Percentiles rank a stretch among this genome's conserved stretches.
phyloP scores from a whole-genome alignment of 2,113 vertebrate genomes.

The Tamias sibiricus region DNA sequence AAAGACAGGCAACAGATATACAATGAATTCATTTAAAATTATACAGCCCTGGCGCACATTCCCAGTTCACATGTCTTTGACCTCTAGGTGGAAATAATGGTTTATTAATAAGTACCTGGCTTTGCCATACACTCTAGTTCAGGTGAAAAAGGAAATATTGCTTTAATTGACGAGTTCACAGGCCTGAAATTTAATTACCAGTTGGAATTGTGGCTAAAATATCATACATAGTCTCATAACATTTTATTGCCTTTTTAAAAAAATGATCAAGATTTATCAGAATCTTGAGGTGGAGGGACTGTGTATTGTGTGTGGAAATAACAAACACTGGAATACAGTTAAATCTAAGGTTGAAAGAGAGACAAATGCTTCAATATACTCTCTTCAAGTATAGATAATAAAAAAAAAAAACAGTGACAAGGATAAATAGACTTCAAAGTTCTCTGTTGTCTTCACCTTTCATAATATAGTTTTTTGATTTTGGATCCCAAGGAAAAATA shows the following conservation, averaged over 20 bases:
- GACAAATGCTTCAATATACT: not conserved
- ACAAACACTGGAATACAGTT: not conserved
- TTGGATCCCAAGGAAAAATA: not conserved
- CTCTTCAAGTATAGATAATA: not conserved
- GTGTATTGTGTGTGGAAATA: not conserved
- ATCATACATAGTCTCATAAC: slow-evolving; percentile 47
- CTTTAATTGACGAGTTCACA: slow-evolving; percentile 64
- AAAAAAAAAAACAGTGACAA: not conserved
- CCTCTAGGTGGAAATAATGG: slow-evolving; percentile 1
- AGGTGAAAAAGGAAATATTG: slow-evolving; percentile 59
- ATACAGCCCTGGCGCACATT: not conserved
- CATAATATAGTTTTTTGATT: not conserved
- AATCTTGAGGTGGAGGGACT: not conserved
- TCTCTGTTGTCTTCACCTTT: not conserved
- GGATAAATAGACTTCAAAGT: not conserved
- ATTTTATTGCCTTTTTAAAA: slow-evolving; percentile 51
- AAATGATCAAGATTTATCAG: slow-evolving; percentile 60
- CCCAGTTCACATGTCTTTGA: not conserved
- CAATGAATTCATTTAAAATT: slow-evolving; percentile 26
- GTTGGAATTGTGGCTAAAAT: slow-evolving; percentile 21
- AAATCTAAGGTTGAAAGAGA: not conserved
- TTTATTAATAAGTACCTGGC: slow-evolving; percentile 30
- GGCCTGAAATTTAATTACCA: slow-evolving; percentile 66
- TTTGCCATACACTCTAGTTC: not conserved
- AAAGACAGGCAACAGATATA: not conserved